Conservation (phyloP, 2,888 invertebrate species). For the Stegophylla sp. region DNA sequence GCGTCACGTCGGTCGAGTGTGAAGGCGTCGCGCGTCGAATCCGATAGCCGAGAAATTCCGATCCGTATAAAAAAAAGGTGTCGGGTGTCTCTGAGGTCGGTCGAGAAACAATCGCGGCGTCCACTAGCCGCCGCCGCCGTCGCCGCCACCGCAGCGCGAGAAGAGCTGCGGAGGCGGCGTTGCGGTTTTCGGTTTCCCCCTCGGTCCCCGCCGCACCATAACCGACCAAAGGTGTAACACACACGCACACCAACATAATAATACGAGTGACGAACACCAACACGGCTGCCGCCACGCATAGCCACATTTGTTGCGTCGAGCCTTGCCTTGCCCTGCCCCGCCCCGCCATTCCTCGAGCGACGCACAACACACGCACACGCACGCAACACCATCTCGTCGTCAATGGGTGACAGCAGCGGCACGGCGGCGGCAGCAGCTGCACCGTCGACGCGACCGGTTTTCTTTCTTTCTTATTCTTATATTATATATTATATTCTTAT, state of each 20-base stretch:
- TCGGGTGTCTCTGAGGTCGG: constrained; percentile 34
- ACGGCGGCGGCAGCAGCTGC: constrained; percentile 39
- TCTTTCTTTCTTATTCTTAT: neutral
- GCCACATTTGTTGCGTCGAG: constrained; percentile 29
- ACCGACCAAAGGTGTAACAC: neutral
- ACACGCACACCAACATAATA: neutral
- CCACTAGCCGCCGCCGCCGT: neutral
- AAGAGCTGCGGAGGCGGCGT: neutral
- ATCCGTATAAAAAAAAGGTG: constrained; percentile 40
- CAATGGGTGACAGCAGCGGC: constrained; percentile 49
- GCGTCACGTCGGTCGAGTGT: neutral
- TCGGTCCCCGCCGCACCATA: neutral
- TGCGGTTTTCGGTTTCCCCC: constrained; percentile 28
- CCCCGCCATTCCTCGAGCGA: neutral
- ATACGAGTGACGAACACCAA: neutral
- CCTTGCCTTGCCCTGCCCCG: neutral
- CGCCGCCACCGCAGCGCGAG: neutral
- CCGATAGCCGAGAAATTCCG: constrained; percentile 37
- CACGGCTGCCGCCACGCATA: neutral
- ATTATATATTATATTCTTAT: neutral
- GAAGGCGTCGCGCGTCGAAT: constrained; percentile 19
- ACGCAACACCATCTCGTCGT: constrained; percentile 22
- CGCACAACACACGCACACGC: neutral
- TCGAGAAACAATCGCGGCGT: constrained; percentile 16
- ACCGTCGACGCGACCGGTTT: constrained; percentile 40